Percentiles rank a stretch among this genome's conserved stretches.
Evolutionary conservation across 2,888 invertebrate species (phyloP).

Genomic region (Thecophora atra): DNA sequence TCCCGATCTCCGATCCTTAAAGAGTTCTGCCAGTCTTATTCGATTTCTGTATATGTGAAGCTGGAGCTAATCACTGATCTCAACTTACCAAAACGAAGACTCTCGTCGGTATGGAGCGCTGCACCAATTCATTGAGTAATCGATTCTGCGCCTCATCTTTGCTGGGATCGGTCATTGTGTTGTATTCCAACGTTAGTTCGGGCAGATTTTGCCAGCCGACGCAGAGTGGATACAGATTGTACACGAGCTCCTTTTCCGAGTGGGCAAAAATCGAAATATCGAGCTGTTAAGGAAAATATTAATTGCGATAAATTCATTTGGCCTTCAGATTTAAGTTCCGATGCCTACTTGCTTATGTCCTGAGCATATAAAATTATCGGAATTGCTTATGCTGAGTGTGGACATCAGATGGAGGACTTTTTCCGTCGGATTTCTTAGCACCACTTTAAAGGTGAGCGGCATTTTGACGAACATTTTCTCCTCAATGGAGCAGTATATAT

Average conservation of each 20-base stretch:
- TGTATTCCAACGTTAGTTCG: constrained; percentile 62
- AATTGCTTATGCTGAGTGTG: constrained; percentile 61
- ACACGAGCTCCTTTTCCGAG: constrained; percentile 62
- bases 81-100: constrained; percentile 64
- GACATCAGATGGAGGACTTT: constrained; percentile 64
- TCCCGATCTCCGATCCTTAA: too few species aligned
- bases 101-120: constrained; percentile 65
- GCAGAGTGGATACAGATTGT: constrained; percentile 64
- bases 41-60: neutral
- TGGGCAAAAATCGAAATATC: constrained; percentile 65
- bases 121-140: constrained; percentile 62
- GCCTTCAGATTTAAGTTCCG: too few species aligned
- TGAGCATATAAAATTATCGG: constrained; percentile 93
- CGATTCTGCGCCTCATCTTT: constrained; percentile 61
- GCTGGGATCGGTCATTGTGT: constrained; percentile 61
- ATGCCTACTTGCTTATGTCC: constrained; percentile 88
- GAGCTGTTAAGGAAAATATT: constrained; percentile 49
- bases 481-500: constrained; percentile 65
- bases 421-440: constrained; percentile 63
- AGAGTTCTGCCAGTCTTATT: too few species aligned
- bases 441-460: constrained; percentile 64
- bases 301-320: too few species aligned
- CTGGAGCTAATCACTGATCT: neutral
- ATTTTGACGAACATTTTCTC: constrained; percentile 66
- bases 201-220: constrained; percentile 66